phyloP scores from a whole-genome alignment of 2,888 invertebrate species.

The Chironomus tentans region DNA sequence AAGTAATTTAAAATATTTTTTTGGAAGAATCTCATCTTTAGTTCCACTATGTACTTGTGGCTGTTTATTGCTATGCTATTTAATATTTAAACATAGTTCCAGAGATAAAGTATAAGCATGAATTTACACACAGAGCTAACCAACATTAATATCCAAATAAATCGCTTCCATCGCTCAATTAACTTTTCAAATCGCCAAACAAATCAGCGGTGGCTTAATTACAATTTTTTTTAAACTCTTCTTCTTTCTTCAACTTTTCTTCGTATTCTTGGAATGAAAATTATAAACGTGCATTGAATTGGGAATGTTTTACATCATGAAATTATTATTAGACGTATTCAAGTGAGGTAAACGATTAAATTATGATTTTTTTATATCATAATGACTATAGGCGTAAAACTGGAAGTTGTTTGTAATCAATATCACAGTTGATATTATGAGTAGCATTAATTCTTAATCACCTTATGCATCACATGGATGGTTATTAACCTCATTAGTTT shows the following conservation, averaged over 20 bases:
- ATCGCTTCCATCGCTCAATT: conserved; percentile 8
- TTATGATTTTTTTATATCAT: not conserved
- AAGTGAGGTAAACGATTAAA: not conserved
- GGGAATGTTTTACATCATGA: not conserved
- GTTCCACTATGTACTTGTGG: not conserved
- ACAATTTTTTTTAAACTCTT: not conserved
- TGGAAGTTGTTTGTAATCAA: not conserved
- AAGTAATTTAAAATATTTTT: conserved; percentile 7
- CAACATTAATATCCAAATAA: not conserved
- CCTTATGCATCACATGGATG: not conserved
- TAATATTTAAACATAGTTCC: not conserved
- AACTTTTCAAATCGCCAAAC: conserved; percentile 17
- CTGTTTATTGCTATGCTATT: not conserved
- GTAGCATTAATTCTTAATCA: not conserved
- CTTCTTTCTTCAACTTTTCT: not conserved
- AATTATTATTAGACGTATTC: not conserved
- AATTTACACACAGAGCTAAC: not conserved
- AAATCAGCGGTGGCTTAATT: conserved; percentile 4
- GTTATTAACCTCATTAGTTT: not conserved
- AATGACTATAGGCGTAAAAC: not conserved
- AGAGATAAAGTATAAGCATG: not conserved
- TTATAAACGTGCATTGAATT: not conserved
- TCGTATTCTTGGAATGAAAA: not conserved
- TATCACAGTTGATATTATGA: not conserved
- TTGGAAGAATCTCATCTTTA: too few species aligned